Evolutionary conservation across 2,888 invertebrate species (phyloP).

Genomic region (Tortrix viridana): DNA sequence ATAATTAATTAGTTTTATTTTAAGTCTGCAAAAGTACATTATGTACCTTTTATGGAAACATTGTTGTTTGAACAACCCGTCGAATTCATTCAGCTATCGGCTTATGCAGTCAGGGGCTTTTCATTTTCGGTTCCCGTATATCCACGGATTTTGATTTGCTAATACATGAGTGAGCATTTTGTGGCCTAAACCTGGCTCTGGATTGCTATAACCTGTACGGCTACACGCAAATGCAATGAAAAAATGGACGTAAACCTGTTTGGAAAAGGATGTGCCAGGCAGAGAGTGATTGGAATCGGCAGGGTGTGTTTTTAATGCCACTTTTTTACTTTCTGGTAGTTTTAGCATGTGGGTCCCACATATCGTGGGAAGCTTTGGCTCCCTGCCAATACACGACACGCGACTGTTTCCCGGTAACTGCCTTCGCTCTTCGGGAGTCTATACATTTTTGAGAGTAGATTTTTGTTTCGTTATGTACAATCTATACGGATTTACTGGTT

Average conservation of each 20-base stretch:
- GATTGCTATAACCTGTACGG: conserved; percentile 1
- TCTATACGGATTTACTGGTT: conserved; percentile 15
- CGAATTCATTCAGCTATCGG: conserved; percentile 20
- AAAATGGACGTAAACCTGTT: conserved; percentile 25
- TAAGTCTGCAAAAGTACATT: background rate
- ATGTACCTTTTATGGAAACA: background rate
- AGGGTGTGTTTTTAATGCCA: conserved; percentile 32
- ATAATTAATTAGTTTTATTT: background rate
- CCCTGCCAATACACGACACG: conserved; percentile 26
- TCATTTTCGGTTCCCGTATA: conserved; percentile 11
- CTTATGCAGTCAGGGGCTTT: conserved; percentile 22
- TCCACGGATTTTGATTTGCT: conserved; percentile 19
- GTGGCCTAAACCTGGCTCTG: background rate
- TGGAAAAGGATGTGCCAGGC: conserved; percentile 24
- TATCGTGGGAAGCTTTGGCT: conserved; percentile 28
- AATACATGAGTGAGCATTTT: conserved; percentile 4
- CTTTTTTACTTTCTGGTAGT: conserved; percentile 33
- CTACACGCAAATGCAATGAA: conserved; percentile 9
- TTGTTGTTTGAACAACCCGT: conserved; percentile 15
- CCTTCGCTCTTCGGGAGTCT: conserved; percentile 23
- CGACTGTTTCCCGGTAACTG: conserved; percentile 32
- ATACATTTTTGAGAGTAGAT: conserved; percentile 23
- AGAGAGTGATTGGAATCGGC: conserved; percentile 36
- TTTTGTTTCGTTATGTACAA: conserved; percentile 19
- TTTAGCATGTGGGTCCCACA: conserved; percentile 33